These are phyloP conservation scores for Alloplasta piceator DNA, from an alignment of 2,888 invertebrate genomes.

Conservation along the genomic window DNA sequence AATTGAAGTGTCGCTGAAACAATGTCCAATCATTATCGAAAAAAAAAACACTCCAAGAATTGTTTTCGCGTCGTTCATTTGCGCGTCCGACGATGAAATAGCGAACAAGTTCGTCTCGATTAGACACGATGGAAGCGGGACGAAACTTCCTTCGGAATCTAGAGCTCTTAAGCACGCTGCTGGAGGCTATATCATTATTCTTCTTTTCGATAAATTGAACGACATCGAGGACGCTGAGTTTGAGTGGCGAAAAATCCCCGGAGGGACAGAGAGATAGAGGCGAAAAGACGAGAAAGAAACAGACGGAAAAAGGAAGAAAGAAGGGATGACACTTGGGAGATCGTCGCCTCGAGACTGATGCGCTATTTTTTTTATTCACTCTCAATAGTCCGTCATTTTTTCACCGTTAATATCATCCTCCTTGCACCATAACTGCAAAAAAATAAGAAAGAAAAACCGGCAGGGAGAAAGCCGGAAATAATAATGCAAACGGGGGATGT, in stretches of 20 bases:
- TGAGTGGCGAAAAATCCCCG: constrained; percentile 33
- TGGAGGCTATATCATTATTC: constrained; percentile 69
- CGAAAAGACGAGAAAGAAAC: neutral
- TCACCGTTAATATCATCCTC: neutral
- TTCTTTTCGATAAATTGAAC: constrained; percentile 74
- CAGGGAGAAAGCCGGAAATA: constrained; percentile 36
- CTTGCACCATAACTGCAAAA: neutral
- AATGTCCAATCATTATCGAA: no score
- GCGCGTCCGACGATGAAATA: no score
- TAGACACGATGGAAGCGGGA: no score
- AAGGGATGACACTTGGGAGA: constrained; percentile 66
- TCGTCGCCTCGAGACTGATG: constrained; percentile 24
- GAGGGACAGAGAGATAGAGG: constrained; percentile 28
- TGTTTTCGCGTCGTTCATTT: no score
- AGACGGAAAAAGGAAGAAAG: neutral
- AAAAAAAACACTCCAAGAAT: no score
- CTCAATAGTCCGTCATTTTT: constrained; percentile 17
- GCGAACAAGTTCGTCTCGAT: no score
- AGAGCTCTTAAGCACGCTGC: constrained; percentile 31
- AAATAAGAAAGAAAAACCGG: neutral
- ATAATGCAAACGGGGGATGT: constrained; percentile 38
- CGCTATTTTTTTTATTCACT: constrained; percentile 25
- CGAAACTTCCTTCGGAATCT: neutral
- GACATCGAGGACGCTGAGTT: constrained; percentile 29
- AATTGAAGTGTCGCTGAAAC: no score